A percentile compares a stretch with the other conserved stretches of the same genome.
These are phyloP conservation scores for Lissonota sp. DNA, from an alignment of 2,888 invertebrate genomes.

Conservation along the genomic window DNA sequence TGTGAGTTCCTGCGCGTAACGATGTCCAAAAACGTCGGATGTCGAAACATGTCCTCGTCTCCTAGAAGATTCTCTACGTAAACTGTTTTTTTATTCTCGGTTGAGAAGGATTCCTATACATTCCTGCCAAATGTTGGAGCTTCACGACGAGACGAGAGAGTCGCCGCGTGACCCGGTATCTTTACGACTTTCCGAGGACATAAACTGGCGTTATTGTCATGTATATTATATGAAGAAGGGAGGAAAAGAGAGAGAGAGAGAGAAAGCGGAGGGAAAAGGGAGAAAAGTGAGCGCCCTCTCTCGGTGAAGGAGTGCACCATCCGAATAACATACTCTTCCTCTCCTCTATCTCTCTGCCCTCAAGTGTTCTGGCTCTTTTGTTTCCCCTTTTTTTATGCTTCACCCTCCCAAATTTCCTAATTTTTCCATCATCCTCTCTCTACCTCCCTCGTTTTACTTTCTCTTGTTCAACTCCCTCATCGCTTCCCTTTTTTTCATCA, in stretches of 20 bases:
- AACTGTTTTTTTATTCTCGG: neutral
- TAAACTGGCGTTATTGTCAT: conserved; percentile 78
- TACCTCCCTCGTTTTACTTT: neutral
- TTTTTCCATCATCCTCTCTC: conserved; percentile 1
- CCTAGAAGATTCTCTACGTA: neutral
- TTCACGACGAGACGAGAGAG: conserved; percentile 43
- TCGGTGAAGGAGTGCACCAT: conserved; percentile 7
- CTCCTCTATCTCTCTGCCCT: conserved; percentile 35
- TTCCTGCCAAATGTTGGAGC: conserved; percentile 13
- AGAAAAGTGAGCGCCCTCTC: neutral
- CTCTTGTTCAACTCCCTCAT: too few species aligned
- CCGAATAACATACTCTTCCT: conserved; percentile 23
- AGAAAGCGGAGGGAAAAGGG: neutral
- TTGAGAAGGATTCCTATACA: conserved; percentile 20
- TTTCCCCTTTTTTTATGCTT: conserved; percentile 18
- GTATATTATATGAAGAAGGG: conserved; percentile 58
- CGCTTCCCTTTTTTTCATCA: too few species aligned
- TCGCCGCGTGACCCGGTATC: conserved; percentile 71
- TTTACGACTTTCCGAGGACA: conserved; percentile 78
- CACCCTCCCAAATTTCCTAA: conserved; percentile 9
- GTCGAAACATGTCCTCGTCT: conserved; percentile 9
- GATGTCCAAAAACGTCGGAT: conserved; percentile 4
- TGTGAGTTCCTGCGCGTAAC: neutral
- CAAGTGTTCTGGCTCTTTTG: neutral
- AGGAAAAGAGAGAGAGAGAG: conserved; percentile 1